phyloP scores from a whole-genome alignment of 1,140 invertebrate genomes.

The Bathynomus jamesi region DNA sequence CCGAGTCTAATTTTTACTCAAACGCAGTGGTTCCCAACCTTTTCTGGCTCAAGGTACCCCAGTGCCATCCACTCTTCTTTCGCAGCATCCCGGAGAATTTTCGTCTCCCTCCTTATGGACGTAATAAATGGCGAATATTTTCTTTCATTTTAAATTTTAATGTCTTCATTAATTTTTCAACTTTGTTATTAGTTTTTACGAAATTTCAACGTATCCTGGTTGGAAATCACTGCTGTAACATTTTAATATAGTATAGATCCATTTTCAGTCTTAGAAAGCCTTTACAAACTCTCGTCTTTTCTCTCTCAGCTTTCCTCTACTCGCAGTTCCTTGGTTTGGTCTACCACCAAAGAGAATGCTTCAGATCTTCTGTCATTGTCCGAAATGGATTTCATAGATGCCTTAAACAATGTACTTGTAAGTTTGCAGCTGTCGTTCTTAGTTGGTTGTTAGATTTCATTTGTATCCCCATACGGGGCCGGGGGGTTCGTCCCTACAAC shows the following conservation, averaged over 20 bases:
- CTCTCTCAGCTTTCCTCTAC: constrained; percentile 55
- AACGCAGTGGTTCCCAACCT: too few relatives aligned
- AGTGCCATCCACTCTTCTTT: too few relatives aligned
- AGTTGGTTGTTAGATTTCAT: too few relatives aligned
- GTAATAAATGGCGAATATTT: not conserved
- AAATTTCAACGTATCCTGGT: too few relatives aligned
- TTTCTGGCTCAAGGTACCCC: too few relatives aligned
- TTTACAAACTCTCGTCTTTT: not conserved
- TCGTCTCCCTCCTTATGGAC: not conserved
- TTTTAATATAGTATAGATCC: not conserved
- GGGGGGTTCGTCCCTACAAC: too few relatives aligned
- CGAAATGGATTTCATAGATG: constrained; percentile 77
- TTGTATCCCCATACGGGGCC: too few relatives aligned
- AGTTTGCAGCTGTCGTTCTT: constrained; percentile 35
- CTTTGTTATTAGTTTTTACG: not conserved
- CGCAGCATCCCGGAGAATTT: too few relatives aligned
- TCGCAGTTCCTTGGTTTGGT: constrained; percentile 86
- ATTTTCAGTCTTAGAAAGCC: not conserved
- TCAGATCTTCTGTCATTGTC: constrained; percentile 60
- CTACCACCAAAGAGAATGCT: constrained; percentile 63
- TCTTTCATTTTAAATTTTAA: not conserved
- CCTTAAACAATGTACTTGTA: constrained; percentile 77
- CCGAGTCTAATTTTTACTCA: too few relatives aligned
- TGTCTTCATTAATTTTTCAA: not conserved
- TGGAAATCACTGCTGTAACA: not conserved